phyloP scores from a whole-genome alignment of 92 coral and sea anemone species.

The Muricea muricata region DNA sequence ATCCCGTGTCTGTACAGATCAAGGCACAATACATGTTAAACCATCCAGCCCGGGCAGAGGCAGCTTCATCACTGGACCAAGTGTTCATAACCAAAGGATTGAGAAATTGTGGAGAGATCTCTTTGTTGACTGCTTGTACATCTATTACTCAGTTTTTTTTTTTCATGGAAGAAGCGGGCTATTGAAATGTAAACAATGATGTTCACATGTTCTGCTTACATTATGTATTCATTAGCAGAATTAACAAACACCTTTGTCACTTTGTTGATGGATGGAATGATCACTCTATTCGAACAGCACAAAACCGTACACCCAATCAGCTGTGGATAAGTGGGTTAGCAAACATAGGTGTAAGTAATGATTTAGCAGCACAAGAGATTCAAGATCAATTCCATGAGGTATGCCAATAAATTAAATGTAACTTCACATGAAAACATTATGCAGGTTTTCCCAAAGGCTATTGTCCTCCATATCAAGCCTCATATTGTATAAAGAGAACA shows the following conservation, averaged over 20 bases:
- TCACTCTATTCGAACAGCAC: conserved; percentile 22
- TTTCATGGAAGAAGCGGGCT: conserved; percentile 15
- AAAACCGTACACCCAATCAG: conserved; percentile 5
- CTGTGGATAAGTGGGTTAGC: conserved; percentile 10
- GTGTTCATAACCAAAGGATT: conserved; percentile 5
- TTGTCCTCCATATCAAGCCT: too few relatives aligned
- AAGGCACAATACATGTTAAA: conserved; percentile 17
- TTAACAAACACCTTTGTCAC: conserved; percentile 1
- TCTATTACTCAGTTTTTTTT: conserved; percentile 10
- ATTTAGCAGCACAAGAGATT: conserved; percentile 9
- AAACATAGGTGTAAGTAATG: neutral
- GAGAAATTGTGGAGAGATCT: conserved; percentile 4
- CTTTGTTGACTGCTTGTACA: conserved; percentile 12
- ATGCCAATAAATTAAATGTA: too few relatives aligned
- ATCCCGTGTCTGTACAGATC: conserved; percentile 14
- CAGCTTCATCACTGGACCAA: conserved; percentile 27
- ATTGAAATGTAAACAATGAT: conserved; percentile 2
- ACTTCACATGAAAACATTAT: too few relatives aligned
- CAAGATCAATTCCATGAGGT: neutral
- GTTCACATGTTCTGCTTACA: conserved; percentile 20
- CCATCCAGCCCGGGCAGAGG: conserved; percentile 21
- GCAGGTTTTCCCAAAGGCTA: too few relatives aligned
- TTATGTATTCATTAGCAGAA: neutral
- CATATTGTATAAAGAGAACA: too few relatives aligned
- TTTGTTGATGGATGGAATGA: conserved; percentile 15